These are phyloP conservation scores for Clarias magur DNA, from an alignment of 2,113 vertebrate species.

Conservation along the genomic window DNA sequence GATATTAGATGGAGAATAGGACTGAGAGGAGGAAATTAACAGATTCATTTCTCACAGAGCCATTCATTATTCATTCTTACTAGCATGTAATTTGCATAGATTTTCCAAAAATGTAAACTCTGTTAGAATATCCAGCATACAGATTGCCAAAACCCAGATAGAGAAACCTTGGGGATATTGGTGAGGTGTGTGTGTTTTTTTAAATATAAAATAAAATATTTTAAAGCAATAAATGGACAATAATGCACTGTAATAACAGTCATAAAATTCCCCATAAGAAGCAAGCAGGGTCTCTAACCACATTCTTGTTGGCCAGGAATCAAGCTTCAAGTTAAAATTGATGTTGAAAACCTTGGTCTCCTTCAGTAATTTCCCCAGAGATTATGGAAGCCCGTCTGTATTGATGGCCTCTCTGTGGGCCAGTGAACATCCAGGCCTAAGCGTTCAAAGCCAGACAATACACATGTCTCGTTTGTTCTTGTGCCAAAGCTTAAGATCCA, in stretches of 20 bases:
- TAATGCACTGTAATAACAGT: background rate
- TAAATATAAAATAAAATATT: background rate
- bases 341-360: slow-evolving; percentile 4
- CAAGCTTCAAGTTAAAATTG: background rate
- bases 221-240: background rate
- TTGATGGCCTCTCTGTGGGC: slow-evolving; percentile 16
- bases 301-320: background rate
- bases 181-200: background rate
- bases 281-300: slow-evolving; percentile 9
- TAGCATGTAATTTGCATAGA: slow-evolving; percentile 15
- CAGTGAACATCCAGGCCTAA: background rate
- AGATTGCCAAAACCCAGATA: background rate
- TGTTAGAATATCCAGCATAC: background rate
- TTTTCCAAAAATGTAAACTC: slow-evolving; percentile 6
- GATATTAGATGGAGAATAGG: slow-evolving; percentile 29
- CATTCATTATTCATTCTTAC: slow-evolving; percentile 32
- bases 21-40: slow-evolving; percentile 22
- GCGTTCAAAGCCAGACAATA: slow-evolving; percentile 25
- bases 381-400: background rate
- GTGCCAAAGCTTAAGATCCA: slow-evolving; percentile 25
- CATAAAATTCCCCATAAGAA: background rate
- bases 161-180: background rate
- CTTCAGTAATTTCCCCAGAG: slow-evolving; percentile 17
- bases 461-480: background rate
- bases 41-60: background rate